Evolutionary conservation across 1,140 invertebrate genomes (phyloP), one percentile per base, ranked within the genome.

Genomic region (Harpegnathos saltator): DNA sequence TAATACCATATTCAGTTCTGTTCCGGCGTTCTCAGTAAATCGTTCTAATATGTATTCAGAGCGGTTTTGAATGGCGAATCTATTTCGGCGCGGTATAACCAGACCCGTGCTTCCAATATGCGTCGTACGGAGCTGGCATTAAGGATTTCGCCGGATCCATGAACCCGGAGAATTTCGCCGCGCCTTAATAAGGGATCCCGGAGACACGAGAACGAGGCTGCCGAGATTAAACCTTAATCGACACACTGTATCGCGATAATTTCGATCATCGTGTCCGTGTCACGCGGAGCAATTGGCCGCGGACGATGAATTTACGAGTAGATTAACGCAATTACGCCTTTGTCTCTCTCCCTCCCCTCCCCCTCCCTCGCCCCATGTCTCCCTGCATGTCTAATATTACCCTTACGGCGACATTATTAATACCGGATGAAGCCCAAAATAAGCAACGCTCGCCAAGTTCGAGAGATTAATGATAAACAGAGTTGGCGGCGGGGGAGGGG

Each of bases 1-100:
- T 90, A 92, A 91, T 91, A 90, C 75, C 86, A 82, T 88, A 91
- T 91, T 91, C 89, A 87, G 71, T 83, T 87, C 66, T 83, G 86
- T 86, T 91, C 85, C 75, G 81, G 56, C 58, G 84, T n/a, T n/a
- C 72, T 83, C 78, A 22, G 71, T 88, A 90, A 91, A 90, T 91
- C 86, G 88, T 88, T 85, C 74, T 87, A 85, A 89, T 82, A 80
- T 88, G 75, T 80, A 88, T 86, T 87, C 85, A 85, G 74, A 84
- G 80, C 75, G 80, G 73, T 73, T 72, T 82, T 85, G 88, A 91
- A 91, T 91, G 82, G 85, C 82, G 62, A 83, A 88, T 88, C 89
- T 89, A 89, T 90, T 87, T 89, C 80, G 72, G 56, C 75, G 83
- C 81, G 78, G 69, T 56, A 87, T 86, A 86, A 86, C 88, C 86